A percentile compares a stretch with the other conserved stretches of the same genome.
These are phyloP conservation scores for Yponomeuta malinellus DNA, from an alignment of 2,888 invertebrate genomes.

Conservation along the genomic window DNA sequence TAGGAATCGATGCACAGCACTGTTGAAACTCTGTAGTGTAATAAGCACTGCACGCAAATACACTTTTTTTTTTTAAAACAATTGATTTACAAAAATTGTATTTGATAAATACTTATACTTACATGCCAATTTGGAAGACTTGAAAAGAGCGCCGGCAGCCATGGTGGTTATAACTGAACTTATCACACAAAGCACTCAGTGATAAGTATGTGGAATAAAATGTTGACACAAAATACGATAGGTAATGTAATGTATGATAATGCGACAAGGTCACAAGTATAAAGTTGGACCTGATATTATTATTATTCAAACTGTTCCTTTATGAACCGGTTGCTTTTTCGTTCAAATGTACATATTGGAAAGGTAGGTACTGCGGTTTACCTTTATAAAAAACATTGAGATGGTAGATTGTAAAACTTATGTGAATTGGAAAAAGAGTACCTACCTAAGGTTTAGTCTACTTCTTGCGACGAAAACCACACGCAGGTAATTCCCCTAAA, in stretches of 20 bases:
- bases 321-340: background rate
- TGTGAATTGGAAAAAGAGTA: too few species aligned
- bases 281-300: slow-evolving; percentile 3
- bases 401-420: too few species aligned
- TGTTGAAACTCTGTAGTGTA: too few species aligned
- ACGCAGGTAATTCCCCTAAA: too few species aligned
- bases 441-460: too few species aligned
- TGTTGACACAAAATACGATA: slow-evolving; percentile 39
- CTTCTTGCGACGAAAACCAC: too few species aligned
- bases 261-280: slow-evolving; percentile 42
- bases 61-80: too few species aligned
- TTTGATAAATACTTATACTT: slow-evolving; percentile 29
- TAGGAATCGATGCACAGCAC: too few species aligned
- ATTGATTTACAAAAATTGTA: background rate
- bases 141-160: slow-evolving; percentile 47
- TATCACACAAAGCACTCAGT: slow-evolving; percentile 27
- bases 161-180: slow-evolving; percentile 30
- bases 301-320: background rate
- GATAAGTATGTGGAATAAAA: slow-evolving; percentile 26
- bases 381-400: background rate
- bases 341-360: background rate
- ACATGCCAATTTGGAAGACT: slow-evolving; percentile 48
- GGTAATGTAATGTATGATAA: slow-evolving; percentile 36
- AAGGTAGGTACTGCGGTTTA: background rate
- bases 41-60: too few species aligned